These are phyloP conservation scores for Camponotus pennsylvanicus DNA, from an alignment of 1,140 invertebrate genomes.

Conservation along the genomic window DNA sequence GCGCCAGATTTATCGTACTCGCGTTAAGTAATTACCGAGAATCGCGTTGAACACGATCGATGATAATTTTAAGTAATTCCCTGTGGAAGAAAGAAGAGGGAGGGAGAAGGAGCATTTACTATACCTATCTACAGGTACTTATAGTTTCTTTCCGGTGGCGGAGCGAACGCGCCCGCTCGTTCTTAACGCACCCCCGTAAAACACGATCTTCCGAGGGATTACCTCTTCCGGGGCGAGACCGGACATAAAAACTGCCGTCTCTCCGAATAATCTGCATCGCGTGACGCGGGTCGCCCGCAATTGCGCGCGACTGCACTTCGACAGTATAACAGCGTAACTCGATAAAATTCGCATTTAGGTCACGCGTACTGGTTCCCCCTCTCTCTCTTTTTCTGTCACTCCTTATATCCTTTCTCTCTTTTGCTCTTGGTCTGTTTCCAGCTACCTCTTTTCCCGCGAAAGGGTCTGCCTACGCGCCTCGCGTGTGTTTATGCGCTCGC, in stretches of 20 bases:
- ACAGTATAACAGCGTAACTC: constrained; percentile 79
- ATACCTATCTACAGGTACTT: constrained; percentile 61
- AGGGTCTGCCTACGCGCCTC: constrained; percentile 30
- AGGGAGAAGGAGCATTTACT: not conserved
- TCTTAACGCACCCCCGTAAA: constrained; percentile 31
- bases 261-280: constrained; percentile 76
- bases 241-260: constrained; percentile 72
- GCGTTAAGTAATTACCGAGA: constrained; percentile 33
- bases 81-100: not conserved
- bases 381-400: not conserved
- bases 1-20: constrained; percentile 8
- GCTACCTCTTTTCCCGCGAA: constrained; percentile 20
- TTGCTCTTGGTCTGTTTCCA: constrained; percentile 13
- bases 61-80: constrained; percentile 51
- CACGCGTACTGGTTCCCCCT: constrained; percentile 69
- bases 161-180: constrained; percentile 37
- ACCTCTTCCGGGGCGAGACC: constrained; percentile 35
- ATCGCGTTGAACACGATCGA: constrained; percentile 50
- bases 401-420: not conserved
- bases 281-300: constrained; percentile 78
- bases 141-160: constrained; percentile 69
- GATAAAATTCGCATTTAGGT: constrained; percentile 82
- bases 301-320: constrained; percentile 75
- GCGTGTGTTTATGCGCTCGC: constrained; percentile 55
- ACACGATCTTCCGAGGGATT: constrained; percentile 38